Percentiles rank a stretch among this genome's conserved stretches.
These are phyloP conservation scores for Podarcis muralis DNA, from an alignment of 2,113 vertebrate genomes.

Conservation along the genomic window DNA sequence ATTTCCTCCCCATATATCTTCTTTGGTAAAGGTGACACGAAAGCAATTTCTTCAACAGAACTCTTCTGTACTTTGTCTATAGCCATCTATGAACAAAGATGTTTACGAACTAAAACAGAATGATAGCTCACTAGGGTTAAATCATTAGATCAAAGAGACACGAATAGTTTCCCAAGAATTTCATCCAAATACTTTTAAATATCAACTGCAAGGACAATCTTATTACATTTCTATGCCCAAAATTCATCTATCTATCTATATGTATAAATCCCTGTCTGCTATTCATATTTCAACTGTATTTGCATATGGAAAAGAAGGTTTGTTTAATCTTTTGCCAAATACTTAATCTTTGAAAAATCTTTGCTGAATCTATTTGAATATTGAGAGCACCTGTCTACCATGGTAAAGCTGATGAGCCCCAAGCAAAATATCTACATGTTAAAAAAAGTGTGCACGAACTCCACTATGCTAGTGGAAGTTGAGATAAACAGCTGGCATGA, in stretches of 20 bases:
- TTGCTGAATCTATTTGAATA: conserved; percentile 24
- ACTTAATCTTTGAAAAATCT: conserved; percentile 43
- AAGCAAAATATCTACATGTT: conserved; percentile 19
- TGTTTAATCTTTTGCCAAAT: conserved; percentile 10
- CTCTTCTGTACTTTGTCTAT: background rate
- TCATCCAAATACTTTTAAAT: conserved; percentile 17
- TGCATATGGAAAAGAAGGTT: conserved; percentile 6
- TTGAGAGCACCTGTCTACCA: conserved; percentile 24
- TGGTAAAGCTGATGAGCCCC: conserved; percentile 48
- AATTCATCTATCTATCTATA: conserved; percentile 2
- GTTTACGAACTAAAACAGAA: conserved; percentile 43
- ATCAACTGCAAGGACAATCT: conserved; percentile 18
- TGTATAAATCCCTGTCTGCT: background rate
- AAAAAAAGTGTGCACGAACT: background rate
- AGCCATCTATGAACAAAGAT: background rate
- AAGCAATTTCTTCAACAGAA: conserved; percentile 23
- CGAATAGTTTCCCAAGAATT: background rate
- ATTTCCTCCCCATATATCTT: background rate
- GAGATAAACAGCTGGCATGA: background rate
- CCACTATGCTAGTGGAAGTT: background rate
- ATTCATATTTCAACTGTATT: conserved; percentile 29
- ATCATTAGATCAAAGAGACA: conserved; percentile 13
- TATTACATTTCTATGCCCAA: conserved; percentile 12
- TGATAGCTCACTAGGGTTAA: background rate
- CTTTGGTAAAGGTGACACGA: background rate